phyloP scores from a whole-genome alignment of 2,888 invertebrate genomes.

The Pammene aurita region DNA sequence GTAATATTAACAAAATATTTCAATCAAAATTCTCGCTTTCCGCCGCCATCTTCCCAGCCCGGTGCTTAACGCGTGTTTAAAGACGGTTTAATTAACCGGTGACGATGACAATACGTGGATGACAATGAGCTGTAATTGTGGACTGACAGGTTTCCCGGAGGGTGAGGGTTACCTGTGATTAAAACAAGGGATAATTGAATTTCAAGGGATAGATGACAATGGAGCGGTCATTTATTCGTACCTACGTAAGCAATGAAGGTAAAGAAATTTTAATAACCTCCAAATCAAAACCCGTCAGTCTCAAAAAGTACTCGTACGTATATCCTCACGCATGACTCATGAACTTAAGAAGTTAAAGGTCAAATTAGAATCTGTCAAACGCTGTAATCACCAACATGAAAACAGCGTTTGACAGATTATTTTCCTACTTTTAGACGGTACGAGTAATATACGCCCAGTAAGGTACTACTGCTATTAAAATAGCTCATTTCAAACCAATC shows the following conservation, averaged over 20 bases:
- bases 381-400: too few relatives aligned
- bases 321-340: too few relatives aligned
- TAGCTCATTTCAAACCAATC: slow-evolving; percentile 21
- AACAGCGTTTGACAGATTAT: too few relatives aligned
- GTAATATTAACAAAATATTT: too few relatives aligned
- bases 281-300: too few relatives aligned
- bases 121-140: slow-evolving; percentile 65
- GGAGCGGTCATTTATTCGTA: neutral
- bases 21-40: neutral
- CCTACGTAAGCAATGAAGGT: neutral
- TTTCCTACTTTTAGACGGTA: too few relatives aligned
- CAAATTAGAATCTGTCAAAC: too few relatives aligned
- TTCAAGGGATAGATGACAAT: slow-evolving; percentile 1
- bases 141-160: slow-evolving; percentile 32
- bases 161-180: slow-evolving; percentile 44
- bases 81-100: slow-evolving; percentile 61
- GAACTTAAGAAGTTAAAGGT: too few relatives aligned
- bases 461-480: slow-evolving; percentile 19
- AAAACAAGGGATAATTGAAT: slow-evolving; percentile 38
- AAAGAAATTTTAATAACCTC: neutral
- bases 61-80: slow-evolving; percentile 54
- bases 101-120: slow-evolving; percentile 59
- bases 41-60: neutral
- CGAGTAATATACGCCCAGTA: neutral
- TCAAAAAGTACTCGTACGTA: too few relatives aligned